A percentile compares a stretch with the other conserved stretches of the same genome.
These are phyloP conservation scores for Tupaia chinensis DNA, from an alignment of 2,113 vertebrate genomes.

Conservation along the genomic window DNA sequence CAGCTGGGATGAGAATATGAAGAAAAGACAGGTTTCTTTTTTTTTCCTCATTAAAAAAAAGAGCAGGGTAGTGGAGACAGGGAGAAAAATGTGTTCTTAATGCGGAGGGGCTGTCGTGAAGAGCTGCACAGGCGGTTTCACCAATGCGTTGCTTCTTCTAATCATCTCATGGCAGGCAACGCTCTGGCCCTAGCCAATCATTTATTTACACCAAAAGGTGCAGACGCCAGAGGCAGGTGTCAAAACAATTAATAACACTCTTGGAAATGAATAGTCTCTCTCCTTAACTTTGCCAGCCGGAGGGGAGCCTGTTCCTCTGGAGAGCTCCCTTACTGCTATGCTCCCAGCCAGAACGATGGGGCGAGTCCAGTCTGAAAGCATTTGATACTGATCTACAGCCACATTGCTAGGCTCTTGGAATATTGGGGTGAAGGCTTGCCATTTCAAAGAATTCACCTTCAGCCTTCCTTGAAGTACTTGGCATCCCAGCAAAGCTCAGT, in stretches of 20 bases:
- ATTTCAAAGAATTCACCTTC: not conserved
- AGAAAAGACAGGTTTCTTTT: constrained; percentile 72
- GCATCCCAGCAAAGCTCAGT: not conserved
- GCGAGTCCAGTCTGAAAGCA: not conserved
- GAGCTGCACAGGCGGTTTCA: not conserved
- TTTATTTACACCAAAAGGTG: constrained; percentile 64
- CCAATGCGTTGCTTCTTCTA: not conserved
- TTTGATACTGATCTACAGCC: not conserved
- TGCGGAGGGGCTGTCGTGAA: not conserved
- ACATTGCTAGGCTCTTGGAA: not conserved
- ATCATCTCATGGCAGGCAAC: not conserved
- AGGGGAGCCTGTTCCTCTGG: not conserved
- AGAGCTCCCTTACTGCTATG: not conserved
- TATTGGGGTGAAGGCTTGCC: not conserved
- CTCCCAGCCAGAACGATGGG: not conserved
- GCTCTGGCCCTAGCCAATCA: constrained; percentile 19
- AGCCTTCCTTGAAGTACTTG: not conserved
- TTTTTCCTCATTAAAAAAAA: constrained; percentile 15
- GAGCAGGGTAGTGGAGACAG: not conserved
- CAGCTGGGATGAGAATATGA: constrained; percentile 70
- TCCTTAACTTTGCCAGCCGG: constrained; percentile 11
- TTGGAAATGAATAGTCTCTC: constrained; percentile 39
- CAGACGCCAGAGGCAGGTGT: constrained; percentile 36
- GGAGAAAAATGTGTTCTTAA: constrained; percentile 57
- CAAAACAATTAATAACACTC: constrained; percentile 69